Base-by-base conservation (phyloP, 2,113 vertebrate genomes). In the Tretioscincus oriximinensis region DNA sequence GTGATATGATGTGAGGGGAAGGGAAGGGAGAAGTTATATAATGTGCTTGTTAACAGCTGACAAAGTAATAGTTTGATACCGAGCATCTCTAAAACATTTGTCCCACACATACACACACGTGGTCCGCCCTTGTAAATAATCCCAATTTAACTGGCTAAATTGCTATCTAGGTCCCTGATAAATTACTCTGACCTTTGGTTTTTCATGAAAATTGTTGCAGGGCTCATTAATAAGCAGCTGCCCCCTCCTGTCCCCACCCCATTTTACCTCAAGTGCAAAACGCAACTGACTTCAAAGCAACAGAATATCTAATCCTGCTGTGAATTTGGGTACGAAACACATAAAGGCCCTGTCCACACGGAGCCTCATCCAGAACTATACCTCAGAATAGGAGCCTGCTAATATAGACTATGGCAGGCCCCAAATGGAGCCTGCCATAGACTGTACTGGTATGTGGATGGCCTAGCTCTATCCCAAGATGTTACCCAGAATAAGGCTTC, bases 271-370 rank as follows among this genome's bases (percentile, higher is more conserved):
- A 82, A 90, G 84, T 89, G 86, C 81, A 90, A 85, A 90, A 77
- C 86, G 72, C 86, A 82, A 29, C 73, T 90, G 90, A 92, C 90
- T 92, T 92, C 92, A 92, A 92, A 92, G 92, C 88, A 89, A 76
- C 54, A 84, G 85, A 90, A 91, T 88, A 76, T 86, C 84, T 90
- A 89, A 92, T 92, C 91, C 92, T 18, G 0, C 90, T 90, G 84
- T 90, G 91, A 92, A 90, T 90, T 87, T 54, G 87, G 12, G 76
- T 81, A 80, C 84, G 90, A 83, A 68, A 90, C 90, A 41, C 35
- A 41, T 5, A 41, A 41, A 41, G 35, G 35, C 35, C 35, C 35
- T 41, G 35, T 41, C 35, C 35, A 41, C 35, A 41, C 5, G 35
- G 35, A 41, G 35, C 35, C 35, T 41, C 5, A 41, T 41, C 35